Base-by-base conservation (phyloP, 2,888 invertebrate genomes). In the Smittia aterrima region DNA sequence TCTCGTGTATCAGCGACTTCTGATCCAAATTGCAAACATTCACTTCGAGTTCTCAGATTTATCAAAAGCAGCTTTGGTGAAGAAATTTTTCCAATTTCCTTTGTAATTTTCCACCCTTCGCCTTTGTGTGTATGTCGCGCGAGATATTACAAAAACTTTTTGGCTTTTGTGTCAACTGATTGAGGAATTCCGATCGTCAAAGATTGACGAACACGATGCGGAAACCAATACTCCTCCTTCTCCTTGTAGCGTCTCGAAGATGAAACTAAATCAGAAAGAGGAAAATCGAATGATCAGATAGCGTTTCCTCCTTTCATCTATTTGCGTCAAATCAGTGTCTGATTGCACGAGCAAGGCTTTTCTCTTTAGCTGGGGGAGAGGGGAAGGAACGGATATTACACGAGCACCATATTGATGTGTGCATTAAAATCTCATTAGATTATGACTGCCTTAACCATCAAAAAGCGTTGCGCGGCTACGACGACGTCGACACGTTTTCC, bases 391-490 rank as follows among this genome's bases (percentile, higher is more conserved):
- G 40, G 72, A 62, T 72, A 72, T 72, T 72, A 72, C 58, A 72
- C 22, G 16, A 72, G 72, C 32, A 72, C 54, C 72, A 72, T 32
- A 72, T 72, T 72, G 72, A 18, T 72, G 58, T 72, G 72, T 72
- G 72, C 72, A 72, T 72, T 72, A 72, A 72, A 72, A 62, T 72
- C 72, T 54, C 72, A 72, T 72, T 72, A 72, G 72, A 72, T 72
- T 72, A 62, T 27, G 72, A 32, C 70, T 71, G 70, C 40, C 40
- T 20, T 38, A 32, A 54, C 70, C 70, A 70, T 32, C 54, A 27
- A 53, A 68, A 38, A 16, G 41, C 47, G 24, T n/a, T 25, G 47
- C 68, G n/a, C n/a, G n/a, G n/a, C n/a, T n/a, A n/a, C n/a, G n/a
- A 68, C 68, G 54, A 54, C 70, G 64, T 7, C 40, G 22, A 72